phyloP scores from a whole-genome alignment of 2,797 vertebrate genomes.

The Pelochelys cantorii region DNA sequence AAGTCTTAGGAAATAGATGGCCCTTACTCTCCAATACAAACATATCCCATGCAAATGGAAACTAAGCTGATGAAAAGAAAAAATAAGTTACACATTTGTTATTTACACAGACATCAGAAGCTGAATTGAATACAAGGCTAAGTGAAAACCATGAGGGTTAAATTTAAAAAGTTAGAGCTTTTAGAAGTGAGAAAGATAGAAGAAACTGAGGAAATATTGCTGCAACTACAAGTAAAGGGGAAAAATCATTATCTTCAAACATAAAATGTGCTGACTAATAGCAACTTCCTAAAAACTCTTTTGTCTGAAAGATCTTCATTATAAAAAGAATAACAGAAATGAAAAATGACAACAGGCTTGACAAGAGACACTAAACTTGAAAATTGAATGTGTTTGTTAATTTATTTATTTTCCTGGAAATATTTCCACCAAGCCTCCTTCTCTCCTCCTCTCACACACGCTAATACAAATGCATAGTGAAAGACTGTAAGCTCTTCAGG shows the following conservation, averaged over 20 bases:
- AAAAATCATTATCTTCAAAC: neutral
- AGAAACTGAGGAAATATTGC: neutral
- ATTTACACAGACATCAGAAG: neutral
- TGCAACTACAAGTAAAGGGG: neutral
- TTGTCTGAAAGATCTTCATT: neutral
- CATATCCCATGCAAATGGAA: neutral
- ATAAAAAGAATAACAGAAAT: neutral
- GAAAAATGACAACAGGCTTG: neutral
- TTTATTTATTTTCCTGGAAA: too few species aligned
- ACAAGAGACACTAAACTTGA: too few species aligned
- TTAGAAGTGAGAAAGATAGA: neutral
- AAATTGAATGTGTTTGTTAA: neutral
- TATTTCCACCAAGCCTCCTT: too few species aligned
- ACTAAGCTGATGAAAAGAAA: neutral
- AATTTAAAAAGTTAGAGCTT: neutral
- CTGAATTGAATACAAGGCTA: neutral
- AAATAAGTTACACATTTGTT: neutral
- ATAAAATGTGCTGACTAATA: neutral
- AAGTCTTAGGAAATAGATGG: neutral
- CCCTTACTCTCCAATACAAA: neutral
- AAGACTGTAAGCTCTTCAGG: too few species aligned
- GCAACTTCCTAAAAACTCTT: neutral
- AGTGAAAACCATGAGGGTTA: neutral
- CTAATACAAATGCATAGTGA: neutral
- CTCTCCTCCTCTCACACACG: too few species aligned